Percentiles rank a stretch among this genome's conserved stretches.
Conservation (phyloP, 2,113 vertebrate genomes). For the Raja brachyura region DNA sequence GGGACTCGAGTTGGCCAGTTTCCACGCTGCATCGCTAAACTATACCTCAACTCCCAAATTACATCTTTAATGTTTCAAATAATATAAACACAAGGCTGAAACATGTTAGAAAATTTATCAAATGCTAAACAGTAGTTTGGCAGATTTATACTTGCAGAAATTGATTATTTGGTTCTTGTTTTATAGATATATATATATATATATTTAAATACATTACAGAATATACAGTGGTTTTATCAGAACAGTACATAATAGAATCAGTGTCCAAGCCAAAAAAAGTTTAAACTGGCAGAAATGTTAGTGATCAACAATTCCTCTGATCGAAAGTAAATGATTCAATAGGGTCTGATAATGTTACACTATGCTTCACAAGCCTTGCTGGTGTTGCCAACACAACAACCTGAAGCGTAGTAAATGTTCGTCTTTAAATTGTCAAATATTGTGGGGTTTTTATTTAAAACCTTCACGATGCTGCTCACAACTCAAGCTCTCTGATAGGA, state of each 20-base stretch:
- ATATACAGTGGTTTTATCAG: constrained; percentile 25
- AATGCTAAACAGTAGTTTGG: constrained; percentile 34
- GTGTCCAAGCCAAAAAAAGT: constrained; percentile 1
- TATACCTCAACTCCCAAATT: background rate
- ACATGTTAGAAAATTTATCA: constrained; percentile 32
- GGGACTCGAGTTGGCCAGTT: no score
- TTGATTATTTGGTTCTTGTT: constrained; percentile 28
- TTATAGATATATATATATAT: constrained; percentile 20
- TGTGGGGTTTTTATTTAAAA: no score
- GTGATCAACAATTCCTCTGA: background rate
- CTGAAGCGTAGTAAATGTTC: background rate
- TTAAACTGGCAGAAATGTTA: constrained; percentile 30
- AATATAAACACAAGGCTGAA: constrained; percentile 1
- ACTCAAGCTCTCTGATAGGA: background rate
- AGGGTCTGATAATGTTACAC: background rate
- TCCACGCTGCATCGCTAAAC: no score
- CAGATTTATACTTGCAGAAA: constrained; percentile 36
- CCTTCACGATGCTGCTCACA: background rate
- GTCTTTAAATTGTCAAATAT: background rate
- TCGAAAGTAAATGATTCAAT: background rate
- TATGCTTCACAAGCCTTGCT: background rate
- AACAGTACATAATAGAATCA: constrained; percentile 22
- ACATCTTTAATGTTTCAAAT: constrained; percentile 10
- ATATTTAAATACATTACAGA: constrained; percentile 29
- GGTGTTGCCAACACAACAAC: background rate